A percentile compares a stretch with the other conserved stretches of the same genome.
Conservation (phyloP, 2,888 invertebrate genomes). For the Cybosia mesomella region DNA sequence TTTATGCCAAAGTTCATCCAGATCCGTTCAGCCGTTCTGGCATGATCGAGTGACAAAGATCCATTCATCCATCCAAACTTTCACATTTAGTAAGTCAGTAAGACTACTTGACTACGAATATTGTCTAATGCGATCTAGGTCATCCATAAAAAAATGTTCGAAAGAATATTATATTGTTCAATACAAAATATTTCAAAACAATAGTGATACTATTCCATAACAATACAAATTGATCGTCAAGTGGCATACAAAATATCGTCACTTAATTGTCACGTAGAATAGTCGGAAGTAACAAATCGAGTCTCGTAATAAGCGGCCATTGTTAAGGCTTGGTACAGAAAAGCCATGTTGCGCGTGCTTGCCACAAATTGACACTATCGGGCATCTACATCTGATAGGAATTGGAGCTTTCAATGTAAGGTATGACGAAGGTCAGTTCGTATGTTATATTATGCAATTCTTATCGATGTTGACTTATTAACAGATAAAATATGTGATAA, state of each 20-base stretch:
- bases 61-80: neutral
- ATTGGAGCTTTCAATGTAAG: slow-evolving; percentile 43
- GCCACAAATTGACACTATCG: slow-evolving; percentile 50
- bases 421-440: slow-evolving; percentile 35
- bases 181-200: slow-evolving; percentile 25
- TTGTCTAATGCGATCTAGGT: neutral
- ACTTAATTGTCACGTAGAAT: slow-evolving; percentile 36
- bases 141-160: slow-evolving; percentile 11
- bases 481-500: neutral
- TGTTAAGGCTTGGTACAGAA: slow-evolving; percentile 35
- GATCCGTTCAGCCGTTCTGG: neutral
- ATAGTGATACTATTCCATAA: slow-evolving; percentile 18
- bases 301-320: slow-evolving; percentile 28
- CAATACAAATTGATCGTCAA: slow-evolving; percentile 19
- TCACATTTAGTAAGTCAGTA: neutral
- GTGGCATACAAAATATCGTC: slow-evolving; percentile 20
- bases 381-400: slow-evolving; percentile 49
- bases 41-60: neutral
- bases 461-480: neutral
- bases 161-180: slow-evolving; percentile 13
- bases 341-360: slow-evolving; percentile 27
- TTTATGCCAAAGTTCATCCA: neutral
- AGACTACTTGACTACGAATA: neutral
- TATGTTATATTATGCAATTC: slow-evolving; percentile 5
- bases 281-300: slow-evolving; percentile 45